Evolutionary conservation across 2,888 invertebrate species (phyloP).

Genomic region (Agonopterix subpropinquella): DNA sequence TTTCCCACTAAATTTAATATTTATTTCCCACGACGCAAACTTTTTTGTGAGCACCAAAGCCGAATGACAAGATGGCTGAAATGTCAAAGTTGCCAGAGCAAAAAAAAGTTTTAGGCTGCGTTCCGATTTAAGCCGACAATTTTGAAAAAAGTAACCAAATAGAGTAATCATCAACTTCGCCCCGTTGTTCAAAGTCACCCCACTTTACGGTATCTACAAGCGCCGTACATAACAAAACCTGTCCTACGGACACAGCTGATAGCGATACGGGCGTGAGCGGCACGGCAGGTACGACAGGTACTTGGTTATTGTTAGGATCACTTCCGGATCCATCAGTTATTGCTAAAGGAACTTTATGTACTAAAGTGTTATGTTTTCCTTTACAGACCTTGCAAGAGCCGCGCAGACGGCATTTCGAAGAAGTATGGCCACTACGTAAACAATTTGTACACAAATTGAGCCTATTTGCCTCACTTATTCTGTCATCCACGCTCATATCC

Average conservation of each 20-base stretch:
- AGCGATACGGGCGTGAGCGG: neutral
- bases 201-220: no score
- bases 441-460: conserved; percentile 1
- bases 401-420: neutral
- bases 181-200: no score
- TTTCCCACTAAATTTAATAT: no score
- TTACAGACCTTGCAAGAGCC: neutral
- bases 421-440: neutral
- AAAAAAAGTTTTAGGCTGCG: no score
- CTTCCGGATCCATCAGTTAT: neutral
- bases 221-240: no score
- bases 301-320: neutral
- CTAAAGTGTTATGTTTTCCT: conserved; percentile 2
- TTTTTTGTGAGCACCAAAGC: no score
- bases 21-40: no score
- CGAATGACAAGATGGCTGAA: no score
- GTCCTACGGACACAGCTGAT: neutral
- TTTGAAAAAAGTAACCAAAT: no score
- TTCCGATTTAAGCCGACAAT: no score
- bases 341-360: neutral
- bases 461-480: neutral
- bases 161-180: no score
- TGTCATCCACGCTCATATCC: neutral
- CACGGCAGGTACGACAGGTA: neutral
- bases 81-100: no score